Percentiles rank a stretch among this genome's conserved stretches.
Evolutionary conservation across 2,113 vertebrate species (phyloP).

Genomic region (Cacatua alba): DNA sequence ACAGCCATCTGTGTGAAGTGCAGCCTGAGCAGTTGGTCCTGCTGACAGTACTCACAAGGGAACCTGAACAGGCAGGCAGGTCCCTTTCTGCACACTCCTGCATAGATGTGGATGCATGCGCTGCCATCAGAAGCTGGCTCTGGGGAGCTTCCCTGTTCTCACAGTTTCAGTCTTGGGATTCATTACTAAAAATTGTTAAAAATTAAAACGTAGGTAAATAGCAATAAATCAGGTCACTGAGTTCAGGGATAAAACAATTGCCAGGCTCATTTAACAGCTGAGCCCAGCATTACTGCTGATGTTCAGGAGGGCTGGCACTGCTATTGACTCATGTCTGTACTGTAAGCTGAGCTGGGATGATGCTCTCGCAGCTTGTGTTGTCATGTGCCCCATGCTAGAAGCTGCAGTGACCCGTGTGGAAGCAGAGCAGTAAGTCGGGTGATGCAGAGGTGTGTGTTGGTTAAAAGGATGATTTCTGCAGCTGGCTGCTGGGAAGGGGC

Average conservation of each 20-base stretch:
- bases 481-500: background rate
- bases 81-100: background rate
- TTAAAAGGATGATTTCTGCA: background rate
- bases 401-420: background rate
- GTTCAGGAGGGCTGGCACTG: background rate
- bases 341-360: background rate
- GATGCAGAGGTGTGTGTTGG: background rate
- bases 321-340: background rate
- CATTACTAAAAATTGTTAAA: background rate
- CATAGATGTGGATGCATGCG: background rate
- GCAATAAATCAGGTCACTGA: background rate
- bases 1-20: no score
- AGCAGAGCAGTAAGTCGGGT: background rate
- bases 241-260: background rate
- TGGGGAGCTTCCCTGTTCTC: background rate
- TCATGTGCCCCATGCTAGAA: background rate
- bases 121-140: background rate
- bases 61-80: background rate
- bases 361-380: accelerated
- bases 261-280: background rate
- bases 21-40: background rate
- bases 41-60: accelerated
- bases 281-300: background rate
- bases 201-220: background rate
- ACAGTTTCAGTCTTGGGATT: background rate